phyloP scores from a whole-genome alignment of 2,113 vertebrate species.

The Vidua macroura region DNA sequence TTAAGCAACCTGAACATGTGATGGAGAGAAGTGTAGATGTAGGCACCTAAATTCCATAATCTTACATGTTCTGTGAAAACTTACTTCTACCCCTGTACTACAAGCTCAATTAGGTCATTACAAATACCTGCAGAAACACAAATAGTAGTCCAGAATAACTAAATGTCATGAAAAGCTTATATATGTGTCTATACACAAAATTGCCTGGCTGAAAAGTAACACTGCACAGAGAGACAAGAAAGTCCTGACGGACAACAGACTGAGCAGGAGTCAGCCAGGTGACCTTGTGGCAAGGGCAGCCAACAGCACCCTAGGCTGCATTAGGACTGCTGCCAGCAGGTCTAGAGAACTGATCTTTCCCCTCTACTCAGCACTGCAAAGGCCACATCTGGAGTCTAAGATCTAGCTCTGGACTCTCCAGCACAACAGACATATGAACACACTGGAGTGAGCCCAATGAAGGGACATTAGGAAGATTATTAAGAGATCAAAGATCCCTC shows the following conservation, averaged over 20 bases:
- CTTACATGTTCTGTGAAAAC: background rate
- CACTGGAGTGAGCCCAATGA: background rate
- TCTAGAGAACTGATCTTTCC: background rate
- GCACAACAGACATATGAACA: background rate
- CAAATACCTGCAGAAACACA: background rate
- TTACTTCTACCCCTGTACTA: background rate
- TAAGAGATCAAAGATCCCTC: background rate
- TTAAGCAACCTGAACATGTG: background rate
- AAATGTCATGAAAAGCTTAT: background rate
- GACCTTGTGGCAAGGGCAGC: background rate
- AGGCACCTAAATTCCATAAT: background rate
- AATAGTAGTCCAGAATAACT: background rate
- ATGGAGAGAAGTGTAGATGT: background rate
- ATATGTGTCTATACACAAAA: background rate
- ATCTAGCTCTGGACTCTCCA: background rate
- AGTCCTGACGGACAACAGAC: background rate
- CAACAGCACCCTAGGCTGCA: background rate
- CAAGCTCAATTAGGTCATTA: background rate
- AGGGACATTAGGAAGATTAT: background rate
- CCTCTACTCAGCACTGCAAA: background rate
- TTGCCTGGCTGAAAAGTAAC: background rate
- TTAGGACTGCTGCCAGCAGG: background rate
- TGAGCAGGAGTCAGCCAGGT: background rate
- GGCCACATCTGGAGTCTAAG: background rate
- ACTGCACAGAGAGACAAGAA: background rate